Base-by-base conservation (phyloP, 2,113 vertebrate species). In the Corythornis madagascariensis region DNA sequence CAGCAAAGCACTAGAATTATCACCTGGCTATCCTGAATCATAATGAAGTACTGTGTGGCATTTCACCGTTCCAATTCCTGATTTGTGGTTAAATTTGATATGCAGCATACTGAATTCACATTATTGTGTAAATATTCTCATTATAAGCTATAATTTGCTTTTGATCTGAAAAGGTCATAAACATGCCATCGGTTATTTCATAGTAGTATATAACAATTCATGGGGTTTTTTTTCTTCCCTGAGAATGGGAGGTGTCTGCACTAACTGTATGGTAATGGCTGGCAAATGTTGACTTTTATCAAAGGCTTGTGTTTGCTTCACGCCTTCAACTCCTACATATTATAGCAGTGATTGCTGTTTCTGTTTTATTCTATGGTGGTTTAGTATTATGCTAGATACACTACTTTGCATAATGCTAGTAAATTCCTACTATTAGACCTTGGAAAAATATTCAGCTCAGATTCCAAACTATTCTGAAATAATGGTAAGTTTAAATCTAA, bases 1-100 rank as follows among this genome's bases (percentile, higher is more conserved):
- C 98, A 97, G 97, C 96, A 97, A 92, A 95, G 94, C 94, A 94
- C 95, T 97, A 93, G 96, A 92, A 93, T 94, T 94, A 95, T 95
- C 94, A 96, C 95, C 94, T 96, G 96, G 91, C 89, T 94, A 89
- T 95, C 89, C 94, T 95, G 92, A 95, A 96, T 95, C 87, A 64
- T 88, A 96, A 96, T 95, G 94, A 93, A 92, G 84, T 43, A 83
- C 55, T 89, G 67, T 42, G 94, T 95, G 92, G 93, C 93, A 96
- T 96, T 96, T 96, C 38, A 77, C 82, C 0, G 2, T 95, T 95
- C 92, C 88, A 95, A 40, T 83, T 94, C 82, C 67, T 94, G 92
- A 94, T 85, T 94, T 96, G 94, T 94, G 89, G 82, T 91, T 89
- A 87, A 92, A 93, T 92, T 95, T 96, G 92, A 90, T 94, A 95